Evolutionary conservation across 2,797 vertebrate species (phyloP), one percentile per base, ranked within the genome.

Genomic region (Myotis pilosus): DNA sequence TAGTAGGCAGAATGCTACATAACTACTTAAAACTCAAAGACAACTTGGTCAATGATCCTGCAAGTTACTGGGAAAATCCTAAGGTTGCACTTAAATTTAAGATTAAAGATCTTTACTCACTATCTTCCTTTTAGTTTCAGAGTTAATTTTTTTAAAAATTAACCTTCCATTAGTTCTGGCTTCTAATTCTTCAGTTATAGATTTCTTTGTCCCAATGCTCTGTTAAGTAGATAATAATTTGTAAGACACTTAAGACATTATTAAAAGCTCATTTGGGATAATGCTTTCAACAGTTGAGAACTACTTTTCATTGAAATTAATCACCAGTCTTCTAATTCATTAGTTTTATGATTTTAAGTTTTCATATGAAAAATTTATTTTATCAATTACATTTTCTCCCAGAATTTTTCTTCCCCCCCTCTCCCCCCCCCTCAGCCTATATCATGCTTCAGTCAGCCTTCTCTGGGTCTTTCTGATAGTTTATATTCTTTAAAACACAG

Each of bases 211-310:
- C 38, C 64, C 13, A 33, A 49, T 17, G 3, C n/a, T 87, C 74
- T 64, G 2, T 55, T 74, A 92, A 91, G 28, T 82, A 94, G 33
- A 3, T 47, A 86, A 71, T 41, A 60, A n/a, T 82, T 94, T 94
- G 1, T 41, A 86, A 84, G 79, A 60, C 28, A 84, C 71, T 64
- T 64, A 75, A 75, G 10, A 64, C 5, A n/a, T 69, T 79, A 74
- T 86, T 72, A 78, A 85, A 36, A 23, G 17, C 19, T 64, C 15
- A 9, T 86, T 94, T 81, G 36, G 19, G 10, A 57, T 85, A 92
- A 92, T 38, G 5, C 6, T 64, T 89, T 94, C 30, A 78, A 38
- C 74, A 94, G 9, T 10, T 74, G 57, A 89, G 53, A 66, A 93
- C 79, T 79, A 68, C 1, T 83, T 55, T 75, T 7, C 19, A 36